Percentiles rank a stretch among this genome's conserved stretches.
These are phyloP conservation scores for Sebastolobus altivelis DNA, from an alignment of 2,797 vertebrate genomes.

Conservation along the genomic window DNA sequence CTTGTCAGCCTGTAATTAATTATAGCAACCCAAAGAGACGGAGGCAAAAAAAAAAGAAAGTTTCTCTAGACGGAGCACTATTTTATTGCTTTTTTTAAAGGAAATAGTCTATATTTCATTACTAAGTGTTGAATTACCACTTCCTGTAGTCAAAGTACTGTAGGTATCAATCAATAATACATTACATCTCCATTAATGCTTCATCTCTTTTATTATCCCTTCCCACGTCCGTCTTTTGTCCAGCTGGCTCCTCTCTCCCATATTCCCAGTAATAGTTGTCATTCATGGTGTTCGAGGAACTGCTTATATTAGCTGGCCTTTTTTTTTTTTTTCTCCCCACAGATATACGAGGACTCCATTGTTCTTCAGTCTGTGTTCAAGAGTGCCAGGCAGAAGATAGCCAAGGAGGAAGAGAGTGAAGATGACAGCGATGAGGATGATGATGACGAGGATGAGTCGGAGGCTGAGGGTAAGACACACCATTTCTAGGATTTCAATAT, in stretches of 20 bases:
- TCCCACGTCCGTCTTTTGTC: neutral
- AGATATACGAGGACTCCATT: conserved; percentile 99
- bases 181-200: neutral
- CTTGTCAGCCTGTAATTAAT: neutral
- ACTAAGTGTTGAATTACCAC: neutral
- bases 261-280: neutral
- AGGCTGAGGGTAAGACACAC: conserved; percentile 89
- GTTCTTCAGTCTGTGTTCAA: conserved; percentile 98
- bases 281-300: neutral
- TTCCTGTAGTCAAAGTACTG: neutral
- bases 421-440: conserved; percentile 94
- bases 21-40: neutral
- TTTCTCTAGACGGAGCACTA: neutral
- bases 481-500: neutral
- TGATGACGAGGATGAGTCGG: conserved; percentile 92
- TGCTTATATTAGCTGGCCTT: neutral
- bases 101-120: neutral
- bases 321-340: neutral
- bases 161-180: neutral
- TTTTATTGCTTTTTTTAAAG: neutral
- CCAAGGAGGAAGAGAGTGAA: conserved; percentile 97
- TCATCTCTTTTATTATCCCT: neutral
- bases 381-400: conserved; percentile 97
- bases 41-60: neutral
- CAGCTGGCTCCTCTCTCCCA: neutral